Percentiles rank a stretch among this genome's conserved stretches.
phyloP scores from a whole-genome alignment of 2,797 vertebrate genomes.

The Prionace glauca region DNA sequence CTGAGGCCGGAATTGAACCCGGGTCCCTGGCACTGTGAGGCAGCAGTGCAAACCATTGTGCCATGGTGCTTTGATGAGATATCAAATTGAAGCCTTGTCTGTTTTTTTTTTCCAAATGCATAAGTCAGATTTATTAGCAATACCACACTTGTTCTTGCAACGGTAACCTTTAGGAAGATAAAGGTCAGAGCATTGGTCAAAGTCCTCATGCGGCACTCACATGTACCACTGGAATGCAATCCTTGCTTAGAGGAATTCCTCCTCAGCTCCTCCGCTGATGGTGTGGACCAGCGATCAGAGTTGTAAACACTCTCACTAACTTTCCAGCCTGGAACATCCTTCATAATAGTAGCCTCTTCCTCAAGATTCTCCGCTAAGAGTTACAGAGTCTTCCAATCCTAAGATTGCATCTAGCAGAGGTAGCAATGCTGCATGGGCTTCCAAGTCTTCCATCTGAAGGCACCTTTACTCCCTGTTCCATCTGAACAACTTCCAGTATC shows the following conservation, averaged over 20 bases:
- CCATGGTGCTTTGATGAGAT: neutral
- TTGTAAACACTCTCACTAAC: constrained; percentile 76
- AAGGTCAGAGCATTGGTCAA: neutral
- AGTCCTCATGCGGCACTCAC: constrained; percentile 44
- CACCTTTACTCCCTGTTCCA: constrained; percentile 83
- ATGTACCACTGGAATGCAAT: constrained; percentile 66
- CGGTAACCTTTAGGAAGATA: no score
- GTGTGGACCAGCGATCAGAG: constrained; percentile 78
- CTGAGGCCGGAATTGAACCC: no score
- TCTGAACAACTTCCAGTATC: constrained; percentile 68
- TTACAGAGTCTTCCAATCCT: constrained; percentile 58
- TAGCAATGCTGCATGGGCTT: constrained; percentile 71
- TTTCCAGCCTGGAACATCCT: constrained; percentile 87
- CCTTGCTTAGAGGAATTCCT: constrained; percentile 55
- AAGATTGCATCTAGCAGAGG: constrained; percentile 71
- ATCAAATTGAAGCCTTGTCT: neutral
- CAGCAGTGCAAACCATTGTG: no score
- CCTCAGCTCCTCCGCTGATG: constrained; percentile 59
- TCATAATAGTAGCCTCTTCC: constrained; percentile 85
- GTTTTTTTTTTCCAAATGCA: neutral
- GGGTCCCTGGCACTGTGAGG: no score
- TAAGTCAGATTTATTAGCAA: constrained; percentile 11
- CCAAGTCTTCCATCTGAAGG: constrained; percentile 78
- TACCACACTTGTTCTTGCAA: neutral
- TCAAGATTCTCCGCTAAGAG: constrained; percentile 79